Base-by-base conservation (phyloP, 2,888 invertebrate species). In the Vesta saturnalis region DNA sequence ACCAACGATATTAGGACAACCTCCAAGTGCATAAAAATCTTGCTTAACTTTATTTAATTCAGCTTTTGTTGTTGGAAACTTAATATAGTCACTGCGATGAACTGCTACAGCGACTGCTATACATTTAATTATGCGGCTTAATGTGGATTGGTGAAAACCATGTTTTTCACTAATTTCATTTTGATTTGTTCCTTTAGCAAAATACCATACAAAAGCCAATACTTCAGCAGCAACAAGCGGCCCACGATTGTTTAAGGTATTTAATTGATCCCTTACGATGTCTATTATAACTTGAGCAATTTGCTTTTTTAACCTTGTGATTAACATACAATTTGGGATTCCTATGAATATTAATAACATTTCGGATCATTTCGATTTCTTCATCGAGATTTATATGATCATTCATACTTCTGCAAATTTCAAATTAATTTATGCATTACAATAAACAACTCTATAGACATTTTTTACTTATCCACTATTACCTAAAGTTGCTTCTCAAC, bases 81-180 rank as follows among this genome's bases (percentile, higher is more conserved):
- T 39, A n/a, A 56, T 56, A n/a, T n/a, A 56, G 1, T 16, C 16
- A 5, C 10, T n/a, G 3, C 56, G 19, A 21, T 52, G 52, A 21
- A n/a, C 19, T 5, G 52, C 16, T 12, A 52, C 12, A 5, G 52
- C 52, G 18, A 5, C 21, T n/a, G n/a, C n/a, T n/a, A n/a, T n/a
- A n/a, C n/a, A 3, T 5, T 21, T 16, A 1, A 52, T 21, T 19
- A 21, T 19, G 12, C 21, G 5, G 19, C 21, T 21, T 19, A 52
- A 19, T 19, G 19, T 5, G 12, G 18, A 5, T 21, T 52, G 52
- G 8, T 1, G n/a, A 8, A 19, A 10, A 12, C 18, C 52, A 52
- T 52, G 52, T 15, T 43, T 10, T 14, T 43, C 43, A 43, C 43
- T 43, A 43, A 43, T 43, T 43, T 43, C 43, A n/a, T 43, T n/a